Percentiles rank a stretch among this genome's conserved stretches.
Conservation (phyloP, 2,888 invertebrate species). For the Petrolisthes cinctipes region DNA sequence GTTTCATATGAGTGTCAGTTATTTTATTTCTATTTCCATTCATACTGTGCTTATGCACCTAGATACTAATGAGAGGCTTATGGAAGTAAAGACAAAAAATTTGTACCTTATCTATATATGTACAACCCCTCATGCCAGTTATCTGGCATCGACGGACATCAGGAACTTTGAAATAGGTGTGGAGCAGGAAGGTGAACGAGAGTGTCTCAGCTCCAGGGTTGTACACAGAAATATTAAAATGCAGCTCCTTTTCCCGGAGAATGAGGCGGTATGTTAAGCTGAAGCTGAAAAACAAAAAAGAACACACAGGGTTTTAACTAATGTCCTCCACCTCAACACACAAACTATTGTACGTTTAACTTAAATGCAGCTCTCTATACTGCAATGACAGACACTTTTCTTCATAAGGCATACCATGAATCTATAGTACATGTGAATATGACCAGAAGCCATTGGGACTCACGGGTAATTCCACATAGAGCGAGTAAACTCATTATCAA, state of each 20-base stretch:
- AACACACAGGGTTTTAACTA: too few species aligned
- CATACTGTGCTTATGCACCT: too few species aligned
- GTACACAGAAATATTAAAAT: slow-evolving; percentile 92
- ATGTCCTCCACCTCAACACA: too few species aligned
- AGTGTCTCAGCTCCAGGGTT: slow-evolving; percentile 93
- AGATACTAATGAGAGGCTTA: background rate
- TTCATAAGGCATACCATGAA: too few species aligned
- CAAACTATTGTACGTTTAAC: too few species aligned
- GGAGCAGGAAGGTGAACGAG: slow-evolving; percentile 91
- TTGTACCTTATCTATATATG: slow-evolving; percentile 87
- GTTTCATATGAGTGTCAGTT: background rate
- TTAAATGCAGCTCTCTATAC: too few species aligned
- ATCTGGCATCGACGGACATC: slow-evolving; percentile 90
- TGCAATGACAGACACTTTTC: too few species aligned
- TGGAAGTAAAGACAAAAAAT: too few species aligned
- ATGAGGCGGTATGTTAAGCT: slow-evolving; percentile 92
- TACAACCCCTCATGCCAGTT: slow-evolving; percentile 90
- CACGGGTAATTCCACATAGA: slow-evolving; percentile 95
- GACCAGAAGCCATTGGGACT: slow-evolving; percentile 69
- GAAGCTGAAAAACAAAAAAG: slow-evolving; percentile 75
- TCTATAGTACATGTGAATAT: too few species aligned
- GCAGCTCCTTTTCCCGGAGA: slow-evolving; percentile 89
- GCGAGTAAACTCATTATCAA: slow-evolving; percentile 92
- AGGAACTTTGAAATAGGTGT: slow-evolving; percentile 96
- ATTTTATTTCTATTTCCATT: too few species aligned